These are phyloP conservation scores for Trisateles emortualis DNA, from an alignment of 2,888 invertebrate genomes.

Conservation along the genomic window DNA sequence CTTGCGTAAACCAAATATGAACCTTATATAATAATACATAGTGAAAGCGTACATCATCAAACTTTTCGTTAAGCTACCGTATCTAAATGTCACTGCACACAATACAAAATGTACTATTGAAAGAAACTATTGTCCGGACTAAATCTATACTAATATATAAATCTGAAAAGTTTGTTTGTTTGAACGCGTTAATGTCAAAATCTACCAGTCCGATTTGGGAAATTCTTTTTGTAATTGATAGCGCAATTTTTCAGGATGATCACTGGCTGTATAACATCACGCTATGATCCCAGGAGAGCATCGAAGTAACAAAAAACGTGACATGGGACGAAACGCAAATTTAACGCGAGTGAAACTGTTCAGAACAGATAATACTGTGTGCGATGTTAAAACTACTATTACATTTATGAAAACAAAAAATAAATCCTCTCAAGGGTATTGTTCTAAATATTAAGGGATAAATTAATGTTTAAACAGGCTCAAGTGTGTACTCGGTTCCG, in stretches of 20 bases:
- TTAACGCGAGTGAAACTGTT: no score
- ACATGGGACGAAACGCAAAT: no score
- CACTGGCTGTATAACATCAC: no score
- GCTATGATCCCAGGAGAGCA: no score
- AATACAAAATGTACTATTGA: constrained; percentile 23
- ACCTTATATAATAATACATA: constrained; percentile 3
- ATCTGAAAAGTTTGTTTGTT: no score
- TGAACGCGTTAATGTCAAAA: no score
- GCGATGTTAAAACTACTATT: constrained; percentile 36
- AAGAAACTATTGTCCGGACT: constrained; percentile 33
- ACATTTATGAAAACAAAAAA: constrained; percentile 40
- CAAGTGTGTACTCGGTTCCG: constrained; percentile 35
- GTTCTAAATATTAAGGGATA: constrained; percentile 46
- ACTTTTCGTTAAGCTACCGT: constrained; percentile 42
- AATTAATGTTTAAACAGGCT: constrained; percentile 56
- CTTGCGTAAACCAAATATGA: no score
- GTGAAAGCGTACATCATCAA: constrained; percentile 43
- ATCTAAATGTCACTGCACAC: constrained; percentile 36
- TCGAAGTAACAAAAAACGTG: no score
- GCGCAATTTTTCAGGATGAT: no score
- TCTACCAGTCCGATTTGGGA: no score
- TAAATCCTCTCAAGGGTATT: constrained; percentile 40
- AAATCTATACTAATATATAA: not conserved
- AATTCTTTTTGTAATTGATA: no score
- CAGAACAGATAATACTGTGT: constrained; percentile 28